Evolutionary conservation across 2,113 vertebrate species (phyloP).

Genomic region (Strix aluco): DNA sequence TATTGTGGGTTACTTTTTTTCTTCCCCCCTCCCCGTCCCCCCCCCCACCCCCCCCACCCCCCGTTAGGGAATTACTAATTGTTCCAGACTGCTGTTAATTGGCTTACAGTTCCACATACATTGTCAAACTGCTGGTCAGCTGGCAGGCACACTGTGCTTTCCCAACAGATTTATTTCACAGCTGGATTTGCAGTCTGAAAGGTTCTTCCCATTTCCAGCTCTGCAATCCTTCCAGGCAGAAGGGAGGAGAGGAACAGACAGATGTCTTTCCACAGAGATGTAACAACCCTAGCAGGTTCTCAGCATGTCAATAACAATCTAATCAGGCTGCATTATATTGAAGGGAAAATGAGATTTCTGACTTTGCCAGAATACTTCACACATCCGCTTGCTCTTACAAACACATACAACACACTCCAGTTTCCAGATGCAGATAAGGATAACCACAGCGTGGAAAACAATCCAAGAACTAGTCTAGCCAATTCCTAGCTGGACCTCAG

Average conservation of each 20-base stretch:
- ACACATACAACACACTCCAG: slow-evolving; percentile 40
- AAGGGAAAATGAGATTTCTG: slow-evolving; percentile 60
- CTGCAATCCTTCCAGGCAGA: slow-evolving; percentile 45
- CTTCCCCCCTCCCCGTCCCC: too few species aligned
- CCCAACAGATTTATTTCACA: slow-evolving; percentile 68
- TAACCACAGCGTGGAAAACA: slow-evolving; percentile 47
- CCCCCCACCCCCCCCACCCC: too few species aligned
- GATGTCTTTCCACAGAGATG: slow-evolving; percentile 58
- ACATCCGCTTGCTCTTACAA: slow-evolving; percentile 48
- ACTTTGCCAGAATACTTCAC: slow-evolving; percentile 61
- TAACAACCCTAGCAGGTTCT: slow-evolving; percentile 54
- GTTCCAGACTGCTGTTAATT: slow-evolving; percentile 61
- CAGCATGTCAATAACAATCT: slow-evolving; percentile 69
- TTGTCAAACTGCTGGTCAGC: slow-evolving; percentile 50
- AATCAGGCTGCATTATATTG: slow-evolving; percentile 71
- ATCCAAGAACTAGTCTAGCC: slow-evolving; percentile 55
- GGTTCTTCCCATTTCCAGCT: slow-evolving; percentile 36
- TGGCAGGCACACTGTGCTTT: slow-evolving; percentile 25
- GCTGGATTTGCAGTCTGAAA: slow-evolving; percentile 56
- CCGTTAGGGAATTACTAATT: slow-evolving; percentile 25
- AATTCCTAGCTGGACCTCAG: slow-evolving; percentile 49
- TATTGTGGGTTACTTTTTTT: not conserved
- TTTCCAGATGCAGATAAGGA: slow-evolving; percentile 68
- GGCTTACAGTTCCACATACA: slow-evolving; percentile 39
- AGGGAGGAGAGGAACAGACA: slow-evolving; percentile 17